Percentiles rank a stretch among this genome's conserved stretches.
Evolutionary conservation across 2,797 vertebrate genomes (phyloP).

Genomic region (Anguilla pacifica): DNA sequence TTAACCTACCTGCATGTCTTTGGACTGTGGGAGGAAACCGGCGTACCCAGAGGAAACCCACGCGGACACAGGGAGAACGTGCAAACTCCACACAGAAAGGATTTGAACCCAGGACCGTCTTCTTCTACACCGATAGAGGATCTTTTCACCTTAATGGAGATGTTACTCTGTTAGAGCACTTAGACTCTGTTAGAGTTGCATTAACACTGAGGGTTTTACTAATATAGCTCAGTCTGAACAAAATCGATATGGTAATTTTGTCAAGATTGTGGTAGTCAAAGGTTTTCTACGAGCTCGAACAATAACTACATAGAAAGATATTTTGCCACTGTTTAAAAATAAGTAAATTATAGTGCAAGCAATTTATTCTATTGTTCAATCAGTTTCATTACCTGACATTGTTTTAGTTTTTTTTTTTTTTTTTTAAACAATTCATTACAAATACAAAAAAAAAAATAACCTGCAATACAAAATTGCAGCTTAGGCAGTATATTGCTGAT

Average conservation of each 20-base stretch:
- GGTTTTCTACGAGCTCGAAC: not conserved
- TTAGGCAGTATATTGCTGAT: not conserved
- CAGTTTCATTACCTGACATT: not conserved
- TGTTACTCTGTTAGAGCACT: too few relatives aligned
- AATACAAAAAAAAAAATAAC: not conserved
- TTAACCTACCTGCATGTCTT: too few relatives aligned
- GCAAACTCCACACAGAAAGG: too few relatives aligned
- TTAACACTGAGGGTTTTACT: not conserved
- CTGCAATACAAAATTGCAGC: too few relatives aligned
- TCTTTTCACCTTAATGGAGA: too few relatives aligned
- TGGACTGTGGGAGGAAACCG: too few relatives aligned
- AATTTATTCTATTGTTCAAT: not conserved
- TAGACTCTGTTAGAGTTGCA: not conserved
- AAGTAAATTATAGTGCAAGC: not conserved
- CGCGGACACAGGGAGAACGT: too few relatives aligned
- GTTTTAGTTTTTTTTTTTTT: not conserved
- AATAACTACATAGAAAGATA: not conserved
- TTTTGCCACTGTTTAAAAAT: not conserved
- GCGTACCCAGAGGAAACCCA: too few relatives aligned
- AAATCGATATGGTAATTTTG: not conserved
- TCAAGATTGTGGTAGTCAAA: not conserved
- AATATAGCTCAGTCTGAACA: not conserved
- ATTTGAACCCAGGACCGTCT: too few relatives aligned
- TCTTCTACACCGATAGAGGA: too few relatives aligned
- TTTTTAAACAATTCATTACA: not conserved